Percentiles rank a stretch among this genome's conserved stretches.
phyloP scores from a whole-genome alignment of 2,888 invertebrate genomes.

The Dasysyrphus tricinctus region DNA sequence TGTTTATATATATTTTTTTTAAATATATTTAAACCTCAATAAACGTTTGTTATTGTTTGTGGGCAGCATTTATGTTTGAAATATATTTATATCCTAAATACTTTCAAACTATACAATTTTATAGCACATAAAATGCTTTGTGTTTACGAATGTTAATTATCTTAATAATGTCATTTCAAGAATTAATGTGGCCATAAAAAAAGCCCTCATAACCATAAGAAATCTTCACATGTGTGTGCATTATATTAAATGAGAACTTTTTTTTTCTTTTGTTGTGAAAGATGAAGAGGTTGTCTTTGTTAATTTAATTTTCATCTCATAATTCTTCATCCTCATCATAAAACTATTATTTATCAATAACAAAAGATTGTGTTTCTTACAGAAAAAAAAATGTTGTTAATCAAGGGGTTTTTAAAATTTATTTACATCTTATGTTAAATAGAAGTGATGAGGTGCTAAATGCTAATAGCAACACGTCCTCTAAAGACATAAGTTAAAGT shows the following conservation, averaged over 20 bases:
- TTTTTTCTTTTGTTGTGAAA: background rate
- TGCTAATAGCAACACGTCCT: slow-evolving; percentile 30
- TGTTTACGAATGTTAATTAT: slow-evolving; percentile 72
- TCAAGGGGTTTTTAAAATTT: slow-evolving; percentile 44
- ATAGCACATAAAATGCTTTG: slow-evolving; percentile 67
- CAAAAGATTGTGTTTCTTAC: slow-evolving; percentile 25
- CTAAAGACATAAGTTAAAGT: background rate
- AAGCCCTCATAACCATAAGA: slow-evolving; percentile 28
- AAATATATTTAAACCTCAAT: background rate
- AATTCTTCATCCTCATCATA: slow-evolving; percentile 37
- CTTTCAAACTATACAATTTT: slow-evolving; percentile 53
- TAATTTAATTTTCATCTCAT: slow-evolving; percentile 48
- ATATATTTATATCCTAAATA: slow-evolving; percentile 38
- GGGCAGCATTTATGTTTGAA: background rate
- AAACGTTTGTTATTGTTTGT: background rate
- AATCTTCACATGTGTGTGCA: slow-evolving; percentile 40
- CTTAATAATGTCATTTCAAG: slow-evolving; percentile 68
- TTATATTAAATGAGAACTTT: slow-evolving; percentile 34
- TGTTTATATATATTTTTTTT: background rate
- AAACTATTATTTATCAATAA: slow-evolving; percentile 6
- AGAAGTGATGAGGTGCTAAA: slow-evolving; percentile 61
- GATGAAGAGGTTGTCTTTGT: slow-evolving; percentile 18
- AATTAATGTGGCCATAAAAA: slow-evolving; percentile 72
- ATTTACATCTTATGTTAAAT: slow-evolving; percentile 58
- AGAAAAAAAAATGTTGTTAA: slow-evolving; percentile 23